Conservation (phyloP, 2,797 vertebrate species). For the Delichon dasypus region DNA sequence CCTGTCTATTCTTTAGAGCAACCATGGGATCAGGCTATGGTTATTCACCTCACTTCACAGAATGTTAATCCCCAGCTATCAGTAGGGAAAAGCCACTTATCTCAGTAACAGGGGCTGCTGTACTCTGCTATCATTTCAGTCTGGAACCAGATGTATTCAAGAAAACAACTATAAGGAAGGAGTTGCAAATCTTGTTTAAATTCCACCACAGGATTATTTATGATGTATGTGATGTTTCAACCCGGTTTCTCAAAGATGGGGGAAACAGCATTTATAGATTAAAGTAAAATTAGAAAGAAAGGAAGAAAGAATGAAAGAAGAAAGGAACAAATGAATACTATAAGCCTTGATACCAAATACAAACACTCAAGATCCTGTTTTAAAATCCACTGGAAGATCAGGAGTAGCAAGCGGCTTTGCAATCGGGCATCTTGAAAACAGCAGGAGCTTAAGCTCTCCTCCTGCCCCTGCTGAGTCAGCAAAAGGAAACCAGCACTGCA, state of each 20-base stretch:
- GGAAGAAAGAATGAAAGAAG: not conserved
- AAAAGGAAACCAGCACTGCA: not conserved
- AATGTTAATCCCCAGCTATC: not conserved
- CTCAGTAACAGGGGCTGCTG: not conserved
- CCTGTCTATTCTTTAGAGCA: not conserved
- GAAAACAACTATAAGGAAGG: not conserved
- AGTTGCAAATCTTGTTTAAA: not conserved
- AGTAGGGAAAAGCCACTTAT: not conserved
- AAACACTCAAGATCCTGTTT: not conserved
- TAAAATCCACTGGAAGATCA: not conserved
- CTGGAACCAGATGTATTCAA: not conserved
- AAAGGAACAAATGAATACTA: not conserved
- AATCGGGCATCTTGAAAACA: not conserved
- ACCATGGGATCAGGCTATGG: not conserved
- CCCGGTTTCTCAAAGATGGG: not conserved
- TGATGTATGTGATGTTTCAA: not conserved
- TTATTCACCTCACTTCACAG: not conserved
- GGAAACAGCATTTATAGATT: not conserved
- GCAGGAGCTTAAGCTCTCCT: not conserved
- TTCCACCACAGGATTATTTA: not conserved
- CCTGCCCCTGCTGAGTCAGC: not conserved
- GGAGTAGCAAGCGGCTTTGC: not conserved
- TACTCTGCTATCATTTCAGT: not conserved
- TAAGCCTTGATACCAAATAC: not conserved
- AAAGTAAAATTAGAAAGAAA: not conserved